These are phyloP conservation scores for Acleris emargana DNA, from an alignment of 2,888 invertebrate genomes.

Conservation along the genomic window DNA sequence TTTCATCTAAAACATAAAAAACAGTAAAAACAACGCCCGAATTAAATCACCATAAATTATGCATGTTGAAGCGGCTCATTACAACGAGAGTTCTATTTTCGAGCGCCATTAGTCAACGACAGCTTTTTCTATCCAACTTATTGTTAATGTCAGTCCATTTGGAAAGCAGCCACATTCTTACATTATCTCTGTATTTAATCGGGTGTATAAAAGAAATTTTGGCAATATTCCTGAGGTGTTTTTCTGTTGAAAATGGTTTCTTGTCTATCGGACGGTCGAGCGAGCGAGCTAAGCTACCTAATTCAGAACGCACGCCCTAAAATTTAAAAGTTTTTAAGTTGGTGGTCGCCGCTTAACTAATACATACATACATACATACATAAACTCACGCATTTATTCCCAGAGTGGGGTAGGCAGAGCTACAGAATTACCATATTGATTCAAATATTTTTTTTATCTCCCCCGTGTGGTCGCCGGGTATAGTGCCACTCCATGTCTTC, in stretches of 20 bases:
- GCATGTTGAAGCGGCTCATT: not conserved
- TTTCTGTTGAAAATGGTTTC: conserved; percentile 9
- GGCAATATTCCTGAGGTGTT: conserved; percentile 14
- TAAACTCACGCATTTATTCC: no score
- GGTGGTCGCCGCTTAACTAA: no score
- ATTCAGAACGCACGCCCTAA: not conserved
- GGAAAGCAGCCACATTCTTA: conserved; percentile 27
- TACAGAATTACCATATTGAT: no score
- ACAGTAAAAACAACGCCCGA: no score
- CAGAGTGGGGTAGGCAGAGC: no score
- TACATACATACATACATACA: no score
- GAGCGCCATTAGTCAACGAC: conserved; percentile 23
- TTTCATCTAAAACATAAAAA: no score
- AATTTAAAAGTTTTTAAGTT: no score
- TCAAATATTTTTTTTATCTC: no score
- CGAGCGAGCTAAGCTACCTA: conserved; percentile 12
- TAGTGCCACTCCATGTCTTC: no score
- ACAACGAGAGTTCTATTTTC: conserved; percentile 18
- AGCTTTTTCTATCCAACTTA: conserved; percentile 30
- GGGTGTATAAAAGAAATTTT: conserved; percentile 10
- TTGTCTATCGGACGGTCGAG: conserved; percentile 1
- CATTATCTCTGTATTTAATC: conserved; percentile 8
- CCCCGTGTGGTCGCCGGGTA: no score
- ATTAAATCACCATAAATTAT: not conserved
- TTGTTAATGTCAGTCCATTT: conserved; percentile 29